Evolutionary conservation across 2,113 vertebrate genomes (phyloP).

Genomic region (Pelvicachromis taeniatus): DNA sequence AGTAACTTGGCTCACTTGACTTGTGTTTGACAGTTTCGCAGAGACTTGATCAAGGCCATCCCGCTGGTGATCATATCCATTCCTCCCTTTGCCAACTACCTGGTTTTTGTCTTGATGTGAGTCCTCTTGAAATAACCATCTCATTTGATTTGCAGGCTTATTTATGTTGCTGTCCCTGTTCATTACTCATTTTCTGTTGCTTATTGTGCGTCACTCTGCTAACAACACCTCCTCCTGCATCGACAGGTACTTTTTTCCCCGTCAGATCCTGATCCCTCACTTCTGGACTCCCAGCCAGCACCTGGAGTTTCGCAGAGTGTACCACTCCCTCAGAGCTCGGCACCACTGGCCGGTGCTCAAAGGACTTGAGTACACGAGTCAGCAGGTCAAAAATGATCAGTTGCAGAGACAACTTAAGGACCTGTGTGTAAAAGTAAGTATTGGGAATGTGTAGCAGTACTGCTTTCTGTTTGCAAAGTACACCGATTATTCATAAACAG

Average conservation of each 20-base stretch:
- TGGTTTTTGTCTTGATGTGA: conserved; percentile 92
- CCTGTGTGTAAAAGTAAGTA: conserved; percentile 78
- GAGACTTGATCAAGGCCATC: conserved; percentile 82
- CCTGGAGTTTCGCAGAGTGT: conserved; percentile 76
- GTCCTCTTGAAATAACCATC: conserved; percentile 45
- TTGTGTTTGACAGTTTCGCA: conserved; percentile 79
- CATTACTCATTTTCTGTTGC: neutral
- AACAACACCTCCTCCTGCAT: neutral
- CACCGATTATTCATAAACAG: neutral
- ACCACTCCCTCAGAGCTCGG: conserved; percentile 70
- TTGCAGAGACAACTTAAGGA: conserved; percentile 68
- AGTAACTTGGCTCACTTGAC: neutral
- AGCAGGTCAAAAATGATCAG: conserved; percentile 49
- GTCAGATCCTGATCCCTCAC: conserved; percentile 85
- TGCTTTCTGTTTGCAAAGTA: neutral
- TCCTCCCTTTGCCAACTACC: conserved; percentile 94
- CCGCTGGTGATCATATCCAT: conserved; percentile 84
- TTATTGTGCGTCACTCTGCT: neutral
- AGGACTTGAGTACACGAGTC: conserved; percentile 51
- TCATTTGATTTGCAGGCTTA: neutral
- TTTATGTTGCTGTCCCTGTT: neutral
- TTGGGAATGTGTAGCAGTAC: neutral
- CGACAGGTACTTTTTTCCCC: conserved; percentile 87
- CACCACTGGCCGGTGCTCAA: conserved; percentile 67
- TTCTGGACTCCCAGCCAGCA: conserved; percentile 88